Evolutionary conservation across 2,888 invertebrate species (phyloP).

Genomic region (Cosmia trapezina): DNA sequence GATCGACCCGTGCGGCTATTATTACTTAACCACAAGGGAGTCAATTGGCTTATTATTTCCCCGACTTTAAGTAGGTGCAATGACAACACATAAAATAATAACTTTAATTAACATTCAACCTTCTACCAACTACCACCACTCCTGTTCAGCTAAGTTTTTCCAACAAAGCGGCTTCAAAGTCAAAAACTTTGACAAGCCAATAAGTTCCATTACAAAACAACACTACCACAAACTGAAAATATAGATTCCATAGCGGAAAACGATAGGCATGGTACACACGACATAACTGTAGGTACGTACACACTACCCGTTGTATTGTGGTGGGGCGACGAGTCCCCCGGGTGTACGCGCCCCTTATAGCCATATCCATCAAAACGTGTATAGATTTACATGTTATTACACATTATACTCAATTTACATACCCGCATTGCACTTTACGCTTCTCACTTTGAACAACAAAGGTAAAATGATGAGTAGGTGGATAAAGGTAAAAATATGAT

Average conservation of each 20-base stretch:
- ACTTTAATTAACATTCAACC: neutral
- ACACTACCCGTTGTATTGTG: conserved; percentile 48
- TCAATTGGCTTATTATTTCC: no score
- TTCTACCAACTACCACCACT: neutral
- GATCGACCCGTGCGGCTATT: no score
- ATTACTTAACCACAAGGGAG: no score
- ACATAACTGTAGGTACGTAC: conserved; percentile 41
- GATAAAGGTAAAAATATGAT: conserved; percentile 37
- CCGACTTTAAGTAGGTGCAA: no score
- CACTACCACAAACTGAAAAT: conserved; percentile 27
- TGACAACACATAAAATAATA: neutral
- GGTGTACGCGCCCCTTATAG: conserved; percentile 61
- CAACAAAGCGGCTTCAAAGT: neutral
- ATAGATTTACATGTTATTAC: conserved; percentile 68
- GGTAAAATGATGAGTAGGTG: conserved; percentile 21
- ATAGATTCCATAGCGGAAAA: conserved; percentile 36
- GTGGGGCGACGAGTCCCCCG: conserved; percentile 60
- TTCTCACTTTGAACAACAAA: conserved; percentile 50
- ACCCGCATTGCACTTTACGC: conserved; percentile 58
- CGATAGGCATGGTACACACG: conserved; percentile 31
- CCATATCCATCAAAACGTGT: conserved; percentile 65
- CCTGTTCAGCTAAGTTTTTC: neutral
- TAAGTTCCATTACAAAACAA: conserved; percentile 3
- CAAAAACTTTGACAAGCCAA: neutral
- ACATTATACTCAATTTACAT: conserved; percentile 65